Evolutionary conservation across 2,113 vertebrate species (phyloP).

Genomic region (Cebidichthys violaceus): DNA sequence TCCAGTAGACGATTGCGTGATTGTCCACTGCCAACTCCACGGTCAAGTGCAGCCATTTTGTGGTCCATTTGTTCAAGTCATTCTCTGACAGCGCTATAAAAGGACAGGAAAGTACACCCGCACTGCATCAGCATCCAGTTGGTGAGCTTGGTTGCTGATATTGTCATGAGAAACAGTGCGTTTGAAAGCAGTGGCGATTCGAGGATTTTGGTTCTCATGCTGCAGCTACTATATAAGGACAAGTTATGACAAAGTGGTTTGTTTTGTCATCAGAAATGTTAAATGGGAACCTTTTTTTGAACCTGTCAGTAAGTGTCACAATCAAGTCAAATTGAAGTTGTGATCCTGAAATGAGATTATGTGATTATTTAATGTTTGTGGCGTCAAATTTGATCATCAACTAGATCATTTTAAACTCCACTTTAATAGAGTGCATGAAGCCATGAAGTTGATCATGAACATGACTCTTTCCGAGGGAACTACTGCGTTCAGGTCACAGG

Average conservation of each 20-base stretch:
- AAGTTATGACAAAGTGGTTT: neutral
- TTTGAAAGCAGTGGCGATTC: neutral
- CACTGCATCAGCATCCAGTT: conserved; percentile 30
- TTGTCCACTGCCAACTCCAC: conserved; percentile 15
- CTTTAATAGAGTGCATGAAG: neutral
- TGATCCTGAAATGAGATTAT: neutral
- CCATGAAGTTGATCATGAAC: neutral
- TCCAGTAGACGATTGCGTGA: conserved; percentile 32
- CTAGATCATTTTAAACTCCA: neutral
- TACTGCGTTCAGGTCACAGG: neutral
- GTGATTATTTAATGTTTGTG: neutral
- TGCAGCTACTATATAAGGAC: neutral
- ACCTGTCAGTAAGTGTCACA: neutral
- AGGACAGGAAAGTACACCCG: conserved; percentile 31
- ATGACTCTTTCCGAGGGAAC: conserved; percentile 8
- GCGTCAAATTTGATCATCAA: conserved; percentile 20
- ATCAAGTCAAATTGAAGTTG: neutral
- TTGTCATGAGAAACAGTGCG: neutral
- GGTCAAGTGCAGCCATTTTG: conserved; percentile 52
- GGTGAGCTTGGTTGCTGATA: conserved; percentile 2
- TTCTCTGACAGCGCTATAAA: conserved; percentile 10
- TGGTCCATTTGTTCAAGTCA: conserved; percentile 65
- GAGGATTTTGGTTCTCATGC: neutral
- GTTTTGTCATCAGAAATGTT: neutral
- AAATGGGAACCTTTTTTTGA: neutral